Evolutionary conservation across 1,140 invertebrate species (phyloP), one percentile per base, ranked within the genome.

Genomic region (Chrysopa pallens): DNA sequence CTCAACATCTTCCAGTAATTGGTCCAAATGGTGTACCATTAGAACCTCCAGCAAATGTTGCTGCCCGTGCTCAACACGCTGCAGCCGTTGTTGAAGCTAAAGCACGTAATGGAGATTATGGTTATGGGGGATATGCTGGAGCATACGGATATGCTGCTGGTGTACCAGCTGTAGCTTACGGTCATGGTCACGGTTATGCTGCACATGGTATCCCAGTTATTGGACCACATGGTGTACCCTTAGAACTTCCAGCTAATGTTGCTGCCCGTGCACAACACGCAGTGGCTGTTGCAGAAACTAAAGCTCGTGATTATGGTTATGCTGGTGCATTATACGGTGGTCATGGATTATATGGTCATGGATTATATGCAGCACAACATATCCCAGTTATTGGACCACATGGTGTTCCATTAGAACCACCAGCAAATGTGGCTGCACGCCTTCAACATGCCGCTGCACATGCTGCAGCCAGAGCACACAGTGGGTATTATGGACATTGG

Each of bases 101-200:
- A 36, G 43, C 38, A 8, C 43, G 43, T 39, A 45, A 41, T 36
- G 43, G 43, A 7, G 38, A 39, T 23, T 23, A 23, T 23, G 17
- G 17, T 23, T 23, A 23, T 23, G 17, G 17, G 2, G 17, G 17
- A 23, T 23, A 23, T 23, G 17, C 17, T 23, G 17, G 17, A 23
- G 17, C 17, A 23, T 23, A 23, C 17, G 17, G 17, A 5, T 23
- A 23, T 23, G 17, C 17, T 23, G 17, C 17, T 23, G 17, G 17
- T 23, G 17, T 23, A 23, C 17, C 17, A 23, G 17, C 17, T 23
- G 17, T 23, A 5, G 17, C 17, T 23, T 23, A 23, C 5, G 17
- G 17, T 23, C 5, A 23, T 23, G 17, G 17, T 5, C 17, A 23
- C 17, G 17, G 17, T 5, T 23, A 38, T 15, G 37, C n/a, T 9